Base-by-base conservation (phyloP, 2,113 vertebrate genomes). In the Progne subis region DNA sequence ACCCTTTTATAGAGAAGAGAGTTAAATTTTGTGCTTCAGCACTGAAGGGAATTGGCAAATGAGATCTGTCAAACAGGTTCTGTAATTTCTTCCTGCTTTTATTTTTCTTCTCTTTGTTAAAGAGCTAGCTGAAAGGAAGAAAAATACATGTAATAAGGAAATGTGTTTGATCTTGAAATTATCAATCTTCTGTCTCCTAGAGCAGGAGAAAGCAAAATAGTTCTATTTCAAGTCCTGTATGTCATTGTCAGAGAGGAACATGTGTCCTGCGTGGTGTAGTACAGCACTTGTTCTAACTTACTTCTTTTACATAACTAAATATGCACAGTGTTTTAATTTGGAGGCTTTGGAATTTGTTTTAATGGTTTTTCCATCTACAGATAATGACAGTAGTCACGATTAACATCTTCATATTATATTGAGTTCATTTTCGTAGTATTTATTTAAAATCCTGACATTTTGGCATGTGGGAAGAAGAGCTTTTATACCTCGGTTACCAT, bases 81-180 rank as follows among this genome's bases (percentile, higher is more conserved):
- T 4, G 3, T 88, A 63, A 88, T 94, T 91, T 74, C 60, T 91
- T 93, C 55, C 87, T 96, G 87, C 39, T 90, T 90, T 95, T 92
- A 80, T 86, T 96, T 93, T 96, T 70, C 80, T 84, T 75, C 8
- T 80, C 60, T 65, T 65, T 9, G 3, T 49, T 80, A 23, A 86
- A 74, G 37, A 78, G 21, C 50, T 86, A 46, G 19, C 64, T 81
- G 59, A 86, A 82, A 88, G 81, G 32, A 85, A 72, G 43, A 81
- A 74, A 70, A 88, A 55, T 44, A 68, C 0, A 0, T 52, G 11
- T 74, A 77, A 56, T 87, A 47, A 83, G 76, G 68, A 92, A 74
- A 64, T 25, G 9, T 60, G 25, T 69, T 92, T 92, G 65, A 43
- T 78, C 80, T 69, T 83, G 53, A 57, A 76, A 80, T 86, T 90